phyloP scores from a whole-genome alignment of 2,113 vertebrate genomes.

The Tragelaphus imberbis region DNA sequence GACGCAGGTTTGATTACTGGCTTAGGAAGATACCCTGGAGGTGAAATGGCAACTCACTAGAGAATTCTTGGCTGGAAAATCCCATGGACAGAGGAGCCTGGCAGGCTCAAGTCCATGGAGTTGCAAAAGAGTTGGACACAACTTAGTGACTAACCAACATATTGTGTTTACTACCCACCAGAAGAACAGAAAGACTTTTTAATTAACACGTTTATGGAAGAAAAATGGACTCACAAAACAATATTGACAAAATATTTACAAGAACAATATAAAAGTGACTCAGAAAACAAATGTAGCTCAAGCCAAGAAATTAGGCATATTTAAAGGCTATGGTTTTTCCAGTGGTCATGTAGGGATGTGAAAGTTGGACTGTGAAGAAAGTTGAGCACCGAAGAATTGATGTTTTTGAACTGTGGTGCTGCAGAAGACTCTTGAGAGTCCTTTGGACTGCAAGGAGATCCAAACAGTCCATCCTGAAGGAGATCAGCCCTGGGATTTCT shows the following conservation, averaged over 20 bases:
- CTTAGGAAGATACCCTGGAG: neutral
- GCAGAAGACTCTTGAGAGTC: too few species aligned
- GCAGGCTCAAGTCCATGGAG: neutral
- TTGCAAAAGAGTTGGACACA: neutral
- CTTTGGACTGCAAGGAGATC: too few species aligned
- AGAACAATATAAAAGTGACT: neutral
- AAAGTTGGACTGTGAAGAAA: too few species aligned
- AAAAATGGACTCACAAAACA: neutral
- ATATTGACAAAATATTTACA: neutral
- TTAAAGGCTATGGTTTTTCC: too few species aligned
- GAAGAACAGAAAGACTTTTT: neutral
- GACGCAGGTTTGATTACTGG: neutral
- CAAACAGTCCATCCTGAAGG: too few species aligned
- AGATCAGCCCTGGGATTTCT: too few species aligned
- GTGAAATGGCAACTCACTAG: neutral
- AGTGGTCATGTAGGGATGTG: too few species aligned
- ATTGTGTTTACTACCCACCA: neutral
- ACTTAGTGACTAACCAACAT: neutral
- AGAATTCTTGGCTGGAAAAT: neutral
- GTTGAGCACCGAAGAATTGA: too few species aligned
- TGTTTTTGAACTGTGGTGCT: too few species aligned
- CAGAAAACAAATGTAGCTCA: neutral
- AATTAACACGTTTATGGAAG: neutral
- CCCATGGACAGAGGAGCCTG: neutral
- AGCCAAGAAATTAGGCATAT: neutral